A percentile compares a stretch with the other conserved stretches of the same genome.
These are phyloP conservation scores for Frieseomelitta varia DNA, from an alignment of 1,140 invertebrate species.

Conservation along the genomic window DNA sequence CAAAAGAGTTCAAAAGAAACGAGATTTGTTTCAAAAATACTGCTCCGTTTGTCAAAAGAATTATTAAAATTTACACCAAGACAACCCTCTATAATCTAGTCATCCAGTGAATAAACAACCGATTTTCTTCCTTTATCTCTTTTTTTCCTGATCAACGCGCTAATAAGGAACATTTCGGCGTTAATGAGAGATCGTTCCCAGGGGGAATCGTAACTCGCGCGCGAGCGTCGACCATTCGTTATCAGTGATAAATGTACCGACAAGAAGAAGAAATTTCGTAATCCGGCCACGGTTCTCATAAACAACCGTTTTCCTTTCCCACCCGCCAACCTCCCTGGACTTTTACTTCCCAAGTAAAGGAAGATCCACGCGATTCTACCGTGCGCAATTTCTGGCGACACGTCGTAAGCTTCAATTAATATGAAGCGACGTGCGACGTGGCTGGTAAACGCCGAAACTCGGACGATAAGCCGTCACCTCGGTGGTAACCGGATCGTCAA, in stretches of 20 bases:
- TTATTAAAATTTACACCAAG: not conserved
- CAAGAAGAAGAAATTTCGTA: constrained; percentile 34
- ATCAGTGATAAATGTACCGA: constrained; percentile 5
- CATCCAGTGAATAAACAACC: not conserved
- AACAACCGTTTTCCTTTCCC: constrained; percentile 37
- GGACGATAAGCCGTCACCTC: constrained; percentile 12
- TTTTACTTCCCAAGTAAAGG: not conserved
- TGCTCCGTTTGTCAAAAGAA: too few species aligned
- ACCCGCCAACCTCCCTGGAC: too few species aligned
- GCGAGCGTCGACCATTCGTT: constrained; percentile 14
- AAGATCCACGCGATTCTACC: not conserved
- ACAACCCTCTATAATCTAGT: too few species aligned
- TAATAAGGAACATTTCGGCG: not conserved
- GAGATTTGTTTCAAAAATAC: too few species aligned
- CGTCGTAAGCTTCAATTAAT: constrained; percentile 47
- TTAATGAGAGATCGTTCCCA: constrained; percentile 5
- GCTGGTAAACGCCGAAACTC: not conserved
- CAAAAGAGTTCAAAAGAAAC: too few species aligned
- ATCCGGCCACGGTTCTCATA: constrained; percentile 8
- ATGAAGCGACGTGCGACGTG: constrained; percentile 7
- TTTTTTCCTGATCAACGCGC: not conserved
- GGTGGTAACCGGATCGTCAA: not conserved
- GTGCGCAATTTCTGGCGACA: constrained; percentile 6
- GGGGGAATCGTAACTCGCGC: not conserved
- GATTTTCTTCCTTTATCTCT: not conserved